A percentile compares a stretch with the other conserved stretches of the same genome.
Evolutionary conservation across 2,888 invertebrate genomes (phyloP).

Genomic region (Lasioglossum oenotherae): DNA sequence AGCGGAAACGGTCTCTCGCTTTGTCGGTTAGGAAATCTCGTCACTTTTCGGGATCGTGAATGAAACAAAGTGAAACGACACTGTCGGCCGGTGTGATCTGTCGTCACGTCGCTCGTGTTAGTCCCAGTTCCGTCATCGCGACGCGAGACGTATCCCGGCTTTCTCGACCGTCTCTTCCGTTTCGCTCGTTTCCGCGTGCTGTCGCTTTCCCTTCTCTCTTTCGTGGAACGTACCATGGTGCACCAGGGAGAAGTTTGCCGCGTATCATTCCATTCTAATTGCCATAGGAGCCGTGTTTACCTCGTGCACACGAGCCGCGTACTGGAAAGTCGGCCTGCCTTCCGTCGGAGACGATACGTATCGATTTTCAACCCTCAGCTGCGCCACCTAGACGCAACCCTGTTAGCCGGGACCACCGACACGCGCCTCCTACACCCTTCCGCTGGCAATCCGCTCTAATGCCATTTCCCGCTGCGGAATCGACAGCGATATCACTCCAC

Average conservation of each 20-base stretch:
- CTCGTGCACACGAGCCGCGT: conserved; percentile 82
- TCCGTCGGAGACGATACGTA: conserved; percentile 81
- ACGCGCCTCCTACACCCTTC: conserved; percentile 57
- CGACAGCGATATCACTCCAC: conserved; percentile 41
- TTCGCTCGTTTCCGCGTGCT: neutral
- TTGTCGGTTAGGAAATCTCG: neutral
- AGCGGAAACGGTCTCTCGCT: neutral
- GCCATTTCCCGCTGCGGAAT: conserved; percentile 37
- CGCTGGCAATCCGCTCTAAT: conserved; percentile 65
- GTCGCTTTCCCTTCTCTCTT: neutral
- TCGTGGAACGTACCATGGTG: conserved; percentile 72
- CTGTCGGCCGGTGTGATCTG: conserved; percentile 22
- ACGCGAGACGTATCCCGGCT: neutral
- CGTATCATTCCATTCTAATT: conserved; percentile 80
- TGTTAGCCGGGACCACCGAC: conserved; percentile 51
- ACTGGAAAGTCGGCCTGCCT: conserved; percentile 80
- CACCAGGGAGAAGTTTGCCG: conserved; percentile 24
- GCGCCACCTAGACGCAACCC: conserved; percentile 79
- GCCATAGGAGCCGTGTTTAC: conserved; percentile 80
- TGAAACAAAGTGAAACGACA: neutral
- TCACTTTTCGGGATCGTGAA: neutral
- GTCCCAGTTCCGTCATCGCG: conserved; percentile 12
- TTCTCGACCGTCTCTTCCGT: neutral
- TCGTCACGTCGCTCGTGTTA: conserved; percentile 1
- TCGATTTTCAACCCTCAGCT: conserved; percentile 81